Evolutionary conservation across 2,888 invertebrate genomes (phyloP), one percentile per base, ranked within the genome.

Genomic region (Priocnemis perturbator): DNA sequence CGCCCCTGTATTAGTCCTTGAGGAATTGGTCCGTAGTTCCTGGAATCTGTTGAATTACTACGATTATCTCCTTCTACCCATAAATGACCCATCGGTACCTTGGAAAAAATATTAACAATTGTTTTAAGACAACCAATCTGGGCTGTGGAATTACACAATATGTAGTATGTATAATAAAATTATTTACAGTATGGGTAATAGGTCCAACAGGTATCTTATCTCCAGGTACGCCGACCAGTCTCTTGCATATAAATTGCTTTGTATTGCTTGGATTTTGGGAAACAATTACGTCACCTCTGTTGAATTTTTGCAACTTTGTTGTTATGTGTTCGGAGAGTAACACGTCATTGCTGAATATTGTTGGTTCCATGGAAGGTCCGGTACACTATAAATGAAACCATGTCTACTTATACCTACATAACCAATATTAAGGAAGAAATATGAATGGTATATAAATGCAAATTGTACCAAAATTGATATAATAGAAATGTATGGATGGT

Each of bases 331-430:
- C 97, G 0, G 96, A 95, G 5, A 97, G 86, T 26, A 98, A 90
- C 66, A 97, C 91, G 87, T 98, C 96, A 79, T 95, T 93, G 4
- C 95, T 93, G 81, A 92, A 91, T 62, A 98, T 92, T 0, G 97
- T 97, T 4, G 98, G 98, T 88, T 97, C 95, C 98, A 98, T 98
- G 0, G 97, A 98, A 1, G 96, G 96, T 19, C 97, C 98, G 63
- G 93, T 93, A 89, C 97, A 97, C 97, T 97, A 58, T 75, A 67
- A 64, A 58, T 52, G 55, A 23, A 20, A 60, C 17, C 56, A 5
- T 63, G 47, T 47, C 20, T 47, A 26, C 30, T 52, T 19, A 47
- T 17, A 21, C 15, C 17, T 44, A 3, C 26, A 53, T n/a, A 45
- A 66, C 44, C 26, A 50, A 50, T 17, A 9, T 47, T 47, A n/a